A percentile compares a stretch with the other conserved stretches of the same genome.
Conservation (phyloP, 2,113 vertebrate genomes). For the Platysternon megacephalum region DNA sequence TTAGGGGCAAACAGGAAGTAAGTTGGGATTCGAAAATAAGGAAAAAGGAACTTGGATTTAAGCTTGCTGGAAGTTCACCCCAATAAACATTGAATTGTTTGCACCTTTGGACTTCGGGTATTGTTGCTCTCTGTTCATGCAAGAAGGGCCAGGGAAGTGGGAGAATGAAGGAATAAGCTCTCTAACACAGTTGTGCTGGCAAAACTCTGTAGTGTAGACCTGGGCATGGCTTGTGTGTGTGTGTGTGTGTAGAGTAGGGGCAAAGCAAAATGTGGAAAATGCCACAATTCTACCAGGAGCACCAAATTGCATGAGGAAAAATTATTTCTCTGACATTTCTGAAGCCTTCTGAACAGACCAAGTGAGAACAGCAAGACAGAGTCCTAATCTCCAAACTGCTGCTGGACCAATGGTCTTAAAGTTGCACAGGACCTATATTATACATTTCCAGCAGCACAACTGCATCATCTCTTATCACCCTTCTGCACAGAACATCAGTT, state of each 20-base stretch:
- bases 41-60: too few species aligned
- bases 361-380: neutral
- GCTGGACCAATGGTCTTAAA: neutral
- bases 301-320: rapidly evolving
- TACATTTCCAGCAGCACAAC: neutral
- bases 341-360: neutral
- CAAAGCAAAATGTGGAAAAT: neutral
- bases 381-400: neutral
- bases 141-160: too few species aligned
- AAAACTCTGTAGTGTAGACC: too few species aligned
- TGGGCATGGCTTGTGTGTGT: neutral
- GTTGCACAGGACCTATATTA: rapidly evolving
- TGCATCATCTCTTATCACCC: neutral
- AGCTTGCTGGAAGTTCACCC: too few species aligned
- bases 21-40: too few species aligned
- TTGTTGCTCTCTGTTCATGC: too few species aligned
- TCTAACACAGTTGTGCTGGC: neutral
- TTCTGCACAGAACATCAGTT: neutral
- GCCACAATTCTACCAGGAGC: neutral
- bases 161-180: too few species aligned
- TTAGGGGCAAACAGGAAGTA: too few species aligned
- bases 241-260: rapidly evolving
- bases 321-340: neutral
- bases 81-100: too few species aligned
- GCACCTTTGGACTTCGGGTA: too few species aligned